Percentiles rank a stretch among this genome's conserved stretches.
phyloP scores from a whole-genome alignment of 2,113 vertebrate genomes.

The Calonectris borealis region DNA sequence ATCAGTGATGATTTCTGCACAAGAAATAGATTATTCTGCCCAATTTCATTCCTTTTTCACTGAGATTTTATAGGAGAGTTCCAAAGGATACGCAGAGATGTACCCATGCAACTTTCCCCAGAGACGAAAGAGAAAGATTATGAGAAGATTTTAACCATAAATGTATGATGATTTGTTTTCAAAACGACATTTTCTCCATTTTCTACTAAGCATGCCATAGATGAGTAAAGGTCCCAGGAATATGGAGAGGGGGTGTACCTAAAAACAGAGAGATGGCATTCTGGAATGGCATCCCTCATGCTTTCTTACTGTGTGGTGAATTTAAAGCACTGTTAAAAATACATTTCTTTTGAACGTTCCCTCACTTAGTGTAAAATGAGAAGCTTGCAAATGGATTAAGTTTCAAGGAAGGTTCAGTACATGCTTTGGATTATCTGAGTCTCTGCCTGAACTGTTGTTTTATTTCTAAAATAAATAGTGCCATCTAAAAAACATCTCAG shows the following conservation, averaged over 20 bases:
- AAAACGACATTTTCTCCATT: neutral
- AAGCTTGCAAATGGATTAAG: neutral
- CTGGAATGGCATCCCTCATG: neutral
- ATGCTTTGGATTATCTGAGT: neutral
- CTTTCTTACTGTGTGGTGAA: neutral
- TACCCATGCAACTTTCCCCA: neutral
- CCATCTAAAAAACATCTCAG: neutral
- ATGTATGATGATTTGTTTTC: neutral
- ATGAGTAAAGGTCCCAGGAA: neutral
- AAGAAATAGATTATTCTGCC: neutral
- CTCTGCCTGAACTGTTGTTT: neutral
- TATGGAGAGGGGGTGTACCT: neutral
- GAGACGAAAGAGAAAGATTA: neutral
- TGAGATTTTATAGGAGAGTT: neutral
- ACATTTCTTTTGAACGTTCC: neutral
- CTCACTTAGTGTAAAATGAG: neutral
- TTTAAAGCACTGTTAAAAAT: neutral
- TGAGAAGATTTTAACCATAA: neutral
- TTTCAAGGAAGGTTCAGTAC: neutral
- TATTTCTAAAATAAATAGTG: neutral
- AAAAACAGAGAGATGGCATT: neutral
- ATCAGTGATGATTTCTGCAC: neutral
- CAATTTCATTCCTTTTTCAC: neutral
- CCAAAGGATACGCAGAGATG: fast-evolving
- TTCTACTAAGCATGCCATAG: neutral